Base-by-base conservation (phyloP, 2,113 vertebrate species). In the Entelurus aequoreus region DNA sequence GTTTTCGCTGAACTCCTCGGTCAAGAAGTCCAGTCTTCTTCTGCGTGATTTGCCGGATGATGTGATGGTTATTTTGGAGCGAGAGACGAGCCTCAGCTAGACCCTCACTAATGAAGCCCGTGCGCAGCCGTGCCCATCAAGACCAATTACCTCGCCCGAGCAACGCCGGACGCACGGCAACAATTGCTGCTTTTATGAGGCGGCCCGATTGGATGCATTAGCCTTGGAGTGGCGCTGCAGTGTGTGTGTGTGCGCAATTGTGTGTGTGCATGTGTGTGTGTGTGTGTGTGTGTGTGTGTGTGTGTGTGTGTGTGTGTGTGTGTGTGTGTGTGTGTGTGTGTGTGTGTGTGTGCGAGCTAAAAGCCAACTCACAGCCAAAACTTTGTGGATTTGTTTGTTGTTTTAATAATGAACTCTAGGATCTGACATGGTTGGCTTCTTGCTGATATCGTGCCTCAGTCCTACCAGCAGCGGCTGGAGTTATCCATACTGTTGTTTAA, bases 111-210 rank as follows among this genome's bases (percentile, higher is more conserved):
- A 57, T 44, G n/a, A 6, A 46, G 5, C 42, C 2, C 72, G 55
- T 49, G 10, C n/a, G 35, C 6, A 6, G 8, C 48, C 0, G 1
- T 6, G 28, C 47, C 40, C 0, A 66, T 78, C 44, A 49, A 62
- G 46, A 6, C 38, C 64, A 71, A 80, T 84, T 72, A 76, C 2
- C 21, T 19, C 59, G 63, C 54, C 16, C 46, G 44, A 35, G 52
- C 52, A 28, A 37, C 4, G 63, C 1, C 10, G 48, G 48, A 42
- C 56, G 4, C 55, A 9, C 38, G 35, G 46, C 8, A 51, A 63
- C 69, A 68, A 76, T 81, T 80, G 55, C 67, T 49, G 65, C 68
- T 68, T 79, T 82, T 66, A 75, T 77, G 42, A 70, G 72, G 60
- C 54, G 14, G 60, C n/a, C 37, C 61, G 6, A 56, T 76, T 66